phyloP scores from a whole-genome alignment of 2,113 vertebrate genomes.

The Esox niger region DNA sequence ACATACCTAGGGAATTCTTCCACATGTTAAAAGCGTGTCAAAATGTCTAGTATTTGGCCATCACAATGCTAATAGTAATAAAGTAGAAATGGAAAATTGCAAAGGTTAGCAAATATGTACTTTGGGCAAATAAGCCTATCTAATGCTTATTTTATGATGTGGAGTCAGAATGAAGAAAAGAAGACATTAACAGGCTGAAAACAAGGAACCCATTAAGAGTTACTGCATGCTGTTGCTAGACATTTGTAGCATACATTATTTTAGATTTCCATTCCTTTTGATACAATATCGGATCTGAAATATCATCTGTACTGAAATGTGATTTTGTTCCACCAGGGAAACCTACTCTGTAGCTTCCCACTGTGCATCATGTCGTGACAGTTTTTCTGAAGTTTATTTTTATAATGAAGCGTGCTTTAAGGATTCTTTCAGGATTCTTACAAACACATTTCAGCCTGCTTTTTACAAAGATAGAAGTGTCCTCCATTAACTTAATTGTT shows the following conservation, averaged over 20 bases:
- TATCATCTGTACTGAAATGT: slow-evolving; percentile 39
- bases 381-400: slow-evolving; percentile 12
- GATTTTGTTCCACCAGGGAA: slow-evolving; percentile 21
- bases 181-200: background rate
- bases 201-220: slow-evolving; percentile 8
- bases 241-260: slow-evolving; percentile 14
- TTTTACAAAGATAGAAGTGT: slow-evolving; percentile 4
- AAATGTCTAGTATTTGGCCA: background rate
- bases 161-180: too few species aligned
- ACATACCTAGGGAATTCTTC: background rate
- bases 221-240: too few species aligned
- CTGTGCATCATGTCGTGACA: background rate
- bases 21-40: background rate
- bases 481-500: slow-evolving; percentile 12
- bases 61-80: too few species aligned
- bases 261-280: background rate
- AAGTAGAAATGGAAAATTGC: too few species aligned
- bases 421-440: background rate
- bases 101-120: too few species aligned
- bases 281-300: slow-evolving; percentile 8
- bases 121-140: too few species aligned
- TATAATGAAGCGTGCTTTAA: slow-evolving; percentile 16
- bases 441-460: slow-evolving; percentile 16
- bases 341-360: slow-evolving; percentile 3
- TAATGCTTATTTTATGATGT: too few species aligned